These are phyloP conservation scores for Eristalis intricaria DNA, from an alignment of 2,888 invertebrate species.

Conservation along the genomic window DNA sequence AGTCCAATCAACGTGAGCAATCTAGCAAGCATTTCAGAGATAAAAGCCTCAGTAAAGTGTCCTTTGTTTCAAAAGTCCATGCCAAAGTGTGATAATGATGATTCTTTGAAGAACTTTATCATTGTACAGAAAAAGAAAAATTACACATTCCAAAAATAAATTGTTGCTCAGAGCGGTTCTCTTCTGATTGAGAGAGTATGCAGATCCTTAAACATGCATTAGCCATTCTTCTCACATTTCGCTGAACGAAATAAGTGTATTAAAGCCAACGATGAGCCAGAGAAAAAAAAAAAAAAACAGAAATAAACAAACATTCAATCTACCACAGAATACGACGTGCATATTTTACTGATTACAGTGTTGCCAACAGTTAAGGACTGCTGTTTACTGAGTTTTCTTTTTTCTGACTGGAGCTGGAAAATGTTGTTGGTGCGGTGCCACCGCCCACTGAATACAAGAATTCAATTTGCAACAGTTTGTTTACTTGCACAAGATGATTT, in stretches of 20 bases:
- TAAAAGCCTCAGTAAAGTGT: no score
- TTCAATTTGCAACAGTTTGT: constrained; percentile 72
- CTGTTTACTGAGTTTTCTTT: constrained; percentile 32
- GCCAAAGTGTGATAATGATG: no score
- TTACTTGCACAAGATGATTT: constrained; percentile 65
- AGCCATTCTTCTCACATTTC: constrained; percentile 44
- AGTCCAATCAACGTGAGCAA: no score
- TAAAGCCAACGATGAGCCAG: background rate
- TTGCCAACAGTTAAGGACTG: constrained; percentile 54
- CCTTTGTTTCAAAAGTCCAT: no score
- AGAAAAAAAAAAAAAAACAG: constrained; percentile 2
- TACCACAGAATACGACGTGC: constrained; percentile 57
- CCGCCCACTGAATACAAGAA: constrained; percentile 57
- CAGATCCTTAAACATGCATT: constrained; percentile 24
- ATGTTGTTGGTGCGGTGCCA: constrained; percentile 3
- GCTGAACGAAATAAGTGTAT: background rate
- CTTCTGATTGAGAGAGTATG: background rate
- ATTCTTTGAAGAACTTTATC: background rate
- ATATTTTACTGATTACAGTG: constrained; percentile 68
- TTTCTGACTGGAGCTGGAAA: background rate
- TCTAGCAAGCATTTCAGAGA: no score
- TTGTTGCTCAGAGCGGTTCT: background rate
- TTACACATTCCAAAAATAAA: background rate
- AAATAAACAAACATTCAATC: constrained; percentile 55
- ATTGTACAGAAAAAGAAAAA: background rate